Evolutionary conservation across 2,113 vertebrate genomes (phyloP), one percentile per base, ranked within the genome.

Genomic region (Melanerpes formicivorus): DNA sequence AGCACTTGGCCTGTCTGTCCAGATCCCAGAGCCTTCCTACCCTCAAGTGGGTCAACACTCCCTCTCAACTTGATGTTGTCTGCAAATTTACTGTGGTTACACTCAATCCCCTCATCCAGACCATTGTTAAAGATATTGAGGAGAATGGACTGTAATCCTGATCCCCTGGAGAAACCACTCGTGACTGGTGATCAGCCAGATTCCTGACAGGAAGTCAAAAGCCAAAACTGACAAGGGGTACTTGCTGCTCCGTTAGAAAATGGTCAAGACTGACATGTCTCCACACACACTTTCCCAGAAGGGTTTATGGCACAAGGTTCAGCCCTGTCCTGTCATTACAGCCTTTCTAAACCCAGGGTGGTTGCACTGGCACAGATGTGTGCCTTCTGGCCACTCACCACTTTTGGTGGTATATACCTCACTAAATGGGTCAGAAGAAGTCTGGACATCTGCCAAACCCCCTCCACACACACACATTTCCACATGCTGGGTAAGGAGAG

Each of bases 201-300:
- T 10, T 55, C 71, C 77, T 55, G 84, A 95, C 87, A 95, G 93
- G 87, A 74, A 93, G 73, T 88, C 77, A 80, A 71, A 96, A 95
- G 80, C 91, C 86, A 93, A 88, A 95, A 84, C 50, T 86, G 88
- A 81, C 86, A 93, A 50, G 29, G 30, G 22, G 14, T 50, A 66
- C 58, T 70, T 83, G 62, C 37, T 56, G 25, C 26, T 15, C 25
- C 19, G n/a, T 86, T 58, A 86, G 83, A 86, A 87, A 84, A 71
- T 6, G 44, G 70, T 30, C 74, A 88, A 80, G 62, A 54, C 58
- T 90, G 80, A 78, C 77, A 92, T 1, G 0, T 78, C 70, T 90
- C 73, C 73, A 54, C 37, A 59, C 34, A 78, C 32, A 42, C 21
- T 84, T 86, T 88, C 30, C 62, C 74, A 82, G 78, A 12, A 87